Evolutionary conservation across 2,888 invertebrate genomes (phyloP), one percentile per base, ranked within the genome.

Genomic region (Catocala sponsa): DNA sequence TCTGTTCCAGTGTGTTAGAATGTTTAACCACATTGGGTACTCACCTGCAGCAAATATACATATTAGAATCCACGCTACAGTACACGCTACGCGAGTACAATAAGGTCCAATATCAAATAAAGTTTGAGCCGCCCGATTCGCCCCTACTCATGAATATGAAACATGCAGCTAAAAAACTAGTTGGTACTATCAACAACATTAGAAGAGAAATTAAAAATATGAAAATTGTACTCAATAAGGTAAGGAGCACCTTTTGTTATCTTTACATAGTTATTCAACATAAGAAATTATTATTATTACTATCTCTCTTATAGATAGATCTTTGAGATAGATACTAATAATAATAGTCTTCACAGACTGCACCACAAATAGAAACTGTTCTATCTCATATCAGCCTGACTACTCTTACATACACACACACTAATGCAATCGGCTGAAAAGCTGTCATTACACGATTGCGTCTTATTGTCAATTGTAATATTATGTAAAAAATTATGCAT

Each of bases 11-110:
- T 70, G 92, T 95, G 43, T 78, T 94, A 55, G 95, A 96, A 77
- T 94, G 95, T 59, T 86, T 96, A 58, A 88, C 92, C 43, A 85
- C 94, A 25, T 74, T 96, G 52, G 92, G 95, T 43, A 94, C 94
- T 33, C 94, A 95, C 50, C 85, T 96, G 11, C 95, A 95, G 78
- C 96, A 96, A 80, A 78, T 95, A 44, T 94, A 94, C 64, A 89
- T 95, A 48, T 91, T 96, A 84, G 95, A 95, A 78, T 92, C 95
- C 1, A 95, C 95, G 42, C 79, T 96, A 53, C 91, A 91, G 52
- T 96, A 95, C 74, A 87, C 95, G n/a, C 81, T 92, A 42, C 89
- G 94, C 6, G 92, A 95, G 71, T 88, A 89, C 61, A 82, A 77
- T 33, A 86, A 76, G 56, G 71, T 88, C 33, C 83, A 87, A 49